Percentiles rank a stretch among this genome's conserved stretches.
Evolutionary conservation across 2,888 invertebrate genomes (phyloP).

Genomic region (Hermaeophaga mercurialis): DNA sequence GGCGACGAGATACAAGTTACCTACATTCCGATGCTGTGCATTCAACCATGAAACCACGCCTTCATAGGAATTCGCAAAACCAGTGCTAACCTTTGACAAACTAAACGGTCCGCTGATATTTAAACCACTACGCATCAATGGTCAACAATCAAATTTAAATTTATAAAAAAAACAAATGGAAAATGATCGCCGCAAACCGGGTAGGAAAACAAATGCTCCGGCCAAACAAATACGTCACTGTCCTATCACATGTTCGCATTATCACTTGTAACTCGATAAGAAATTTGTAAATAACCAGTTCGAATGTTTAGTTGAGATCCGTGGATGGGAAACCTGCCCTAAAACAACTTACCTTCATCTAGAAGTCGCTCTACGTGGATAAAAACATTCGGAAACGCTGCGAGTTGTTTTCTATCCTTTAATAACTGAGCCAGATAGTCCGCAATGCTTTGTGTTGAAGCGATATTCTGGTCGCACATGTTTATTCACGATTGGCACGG

Average conservation of each 20-base stretch:
- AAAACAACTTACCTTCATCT: constrained; percentile 85
- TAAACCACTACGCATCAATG: constrained; percentile 3
- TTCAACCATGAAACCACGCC: constrained; percentile 48
- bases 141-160: background rate
- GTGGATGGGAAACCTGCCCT: constrained; percentile 15
- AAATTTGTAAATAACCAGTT: constrained; percentile 19
- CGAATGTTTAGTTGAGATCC: constrained; percentile 5
- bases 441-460: constrained; percentile 93
- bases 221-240: constrained; percentile 43
- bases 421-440: constrained; percentile 99
- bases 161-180: constrained; percentile 7
- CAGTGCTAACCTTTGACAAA: constrained; percentile 18
- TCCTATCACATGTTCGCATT: constrained; percentile 49
- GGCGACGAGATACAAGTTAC: constrained; percentile 37
- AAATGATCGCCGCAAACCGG: background rate
- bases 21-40: constrained; percentile 46
- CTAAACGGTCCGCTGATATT: background rate
- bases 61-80: constrained; percentile 37
- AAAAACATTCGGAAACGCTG: constrained; percentile 99
- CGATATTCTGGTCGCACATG: constrained; percentile 55
- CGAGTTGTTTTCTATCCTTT: constrained; percentile 99
- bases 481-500: constrained; percentile 38
- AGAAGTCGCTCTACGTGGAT: constrained; percentile 98
- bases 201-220: constrained; percentile 22
- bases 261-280: constrained; percentile 40